Conservation (phyloP, 2,888 invertebrate species). For the Platycnemis pennipes region DNA sequence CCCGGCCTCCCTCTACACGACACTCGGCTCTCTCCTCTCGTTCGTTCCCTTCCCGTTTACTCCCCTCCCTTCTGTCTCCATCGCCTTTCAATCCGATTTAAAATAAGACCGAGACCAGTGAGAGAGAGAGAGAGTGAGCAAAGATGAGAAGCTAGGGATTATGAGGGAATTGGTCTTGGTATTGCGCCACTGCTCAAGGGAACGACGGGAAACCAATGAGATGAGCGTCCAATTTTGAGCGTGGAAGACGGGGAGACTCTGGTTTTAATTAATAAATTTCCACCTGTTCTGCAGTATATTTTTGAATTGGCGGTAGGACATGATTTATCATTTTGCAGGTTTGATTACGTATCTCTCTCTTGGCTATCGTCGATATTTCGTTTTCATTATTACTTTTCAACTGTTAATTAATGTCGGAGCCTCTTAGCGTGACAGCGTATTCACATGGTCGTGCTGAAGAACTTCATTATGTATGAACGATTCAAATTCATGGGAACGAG, state of each 20-base stretch:
- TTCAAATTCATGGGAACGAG: too few species aligned
- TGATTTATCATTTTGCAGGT: too few species aligned
- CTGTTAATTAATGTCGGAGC: too few species aligned
- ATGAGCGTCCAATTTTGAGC: background rate
- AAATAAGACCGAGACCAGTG: background rate
- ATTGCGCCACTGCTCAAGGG: background rate
- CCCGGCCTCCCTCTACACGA: background rate
- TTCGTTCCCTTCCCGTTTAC: background rate
- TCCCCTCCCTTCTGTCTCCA: background rate
- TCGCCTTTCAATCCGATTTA: background rate
- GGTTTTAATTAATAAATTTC: background rate
- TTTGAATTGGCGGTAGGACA: background rate
- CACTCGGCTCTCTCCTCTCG: too few species aligned
- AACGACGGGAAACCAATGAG: background rate
- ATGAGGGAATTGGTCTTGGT: background rate
- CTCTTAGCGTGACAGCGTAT: too few species aligned
- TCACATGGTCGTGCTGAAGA: too few species aligned
- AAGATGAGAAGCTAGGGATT: background rate
- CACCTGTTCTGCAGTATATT: background rate
- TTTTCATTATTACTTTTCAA: too few species aligned
- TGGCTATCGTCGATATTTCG: too few species aligned
- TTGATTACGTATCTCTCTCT: too few species aligned
- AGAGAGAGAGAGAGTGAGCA: background rate
- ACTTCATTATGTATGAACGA: too few species aligned
- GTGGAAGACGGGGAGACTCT: background rate